A percentile compares a stretch with the other conserved stretches of the same genome.
Conservation (phyloP, 92 coral and sea anemone species). For the Parazoanthus darwini region DNA sequence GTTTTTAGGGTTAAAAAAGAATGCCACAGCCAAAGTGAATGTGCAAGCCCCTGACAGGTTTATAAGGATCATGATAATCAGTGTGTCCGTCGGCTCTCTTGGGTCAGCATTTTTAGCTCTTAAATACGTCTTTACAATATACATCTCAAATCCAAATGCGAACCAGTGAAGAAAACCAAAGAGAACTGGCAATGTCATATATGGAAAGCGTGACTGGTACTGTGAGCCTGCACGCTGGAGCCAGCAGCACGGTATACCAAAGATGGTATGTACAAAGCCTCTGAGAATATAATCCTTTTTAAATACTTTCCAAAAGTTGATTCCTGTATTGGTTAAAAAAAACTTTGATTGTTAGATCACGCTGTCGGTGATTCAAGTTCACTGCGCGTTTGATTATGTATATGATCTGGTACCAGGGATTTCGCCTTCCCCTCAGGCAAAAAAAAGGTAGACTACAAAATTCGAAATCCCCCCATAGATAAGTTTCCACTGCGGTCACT, state of each 20-base stretch:
- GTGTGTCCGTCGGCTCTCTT: constrained; percentile 55
- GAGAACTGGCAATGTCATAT: constrained; percentile 7
- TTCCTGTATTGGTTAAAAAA: neutral
- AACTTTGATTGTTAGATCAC: neutral
- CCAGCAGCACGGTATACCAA: constrained; percentile 39
- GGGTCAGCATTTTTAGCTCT: constrained; percentile 28
- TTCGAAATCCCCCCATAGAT: neutral
- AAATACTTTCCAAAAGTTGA: constrained; percentile 7
- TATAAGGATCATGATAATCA: constrained; percentile 50
- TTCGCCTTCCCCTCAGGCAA: neutral
- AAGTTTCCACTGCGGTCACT: neutral
- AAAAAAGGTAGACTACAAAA: neutral
- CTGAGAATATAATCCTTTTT: constrained; percentile 25
- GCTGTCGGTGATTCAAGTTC: neutral
- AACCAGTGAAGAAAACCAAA: constrained; percentile 47
- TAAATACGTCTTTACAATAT: constrained; percentile 43
- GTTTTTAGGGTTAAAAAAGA: constrained; percentile 53
- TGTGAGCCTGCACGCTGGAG: neutral
- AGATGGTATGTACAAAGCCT: constrained; percentile 18
- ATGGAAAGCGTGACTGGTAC: neutral
- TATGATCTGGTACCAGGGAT: neutral
- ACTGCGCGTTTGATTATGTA: neutral
- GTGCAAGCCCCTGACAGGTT: constrained; percentile 53
- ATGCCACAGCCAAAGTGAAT: constrained; percentile 50
- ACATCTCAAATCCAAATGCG: constrained; percentile 51